These are phyloP conservation scores for Gallinago stenura DNA, from an alignment of 2,797 vertebrate species.

Conservation along the genomic window DNA sequence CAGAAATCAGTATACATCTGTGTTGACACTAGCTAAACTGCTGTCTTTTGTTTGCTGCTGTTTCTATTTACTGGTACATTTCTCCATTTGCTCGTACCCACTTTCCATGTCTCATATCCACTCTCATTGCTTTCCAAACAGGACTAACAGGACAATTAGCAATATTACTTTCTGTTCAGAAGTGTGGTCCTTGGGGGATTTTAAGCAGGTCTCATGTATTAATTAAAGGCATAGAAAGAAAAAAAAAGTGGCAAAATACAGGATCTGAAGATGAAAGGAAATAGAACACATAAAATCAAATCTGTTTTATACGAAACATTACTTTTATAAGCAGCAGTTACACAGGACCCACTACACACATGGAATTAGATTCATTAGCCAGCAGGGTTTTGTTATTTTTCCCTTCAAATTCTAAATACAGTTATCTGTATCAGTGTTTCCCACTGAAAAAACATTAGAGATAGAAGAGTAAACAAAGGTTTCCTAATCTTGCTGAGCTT, in stretches of 20 bases:
- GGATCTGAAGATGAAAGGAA: background rate
- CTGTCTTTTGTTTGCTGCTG: background rate
- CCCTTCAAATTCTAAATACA: background rate
- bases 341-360: background rate
- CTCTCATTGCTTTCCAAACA: background rate
- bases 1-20: background rate
- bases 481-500: slow-evolving; percentile 19
- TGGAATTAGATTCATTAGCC: background rate
- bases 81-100: background rate
- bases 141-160: background rate
- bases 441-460: background rate
- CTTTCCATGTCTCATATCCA: background rate
- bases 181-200: background rate
- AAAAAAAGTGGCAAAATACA: background rate
- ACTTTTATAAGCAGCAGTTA: background rate
- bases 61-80: background rate
- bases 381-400: background rate
- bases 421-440: background rate
- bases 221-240: background rate
- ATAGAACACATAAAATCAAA: background rate
- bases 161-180: background rate
- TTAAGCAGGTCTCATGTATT: background rate
- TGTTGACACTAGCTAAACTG: background rate
- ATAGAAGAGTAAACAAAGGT: background rate
- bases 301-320: background rate